Evolutionary conservation across 2,113 vertebrate species (phyloP), one percentile per base, ranked within the genome.

Genomic region (Chamaea fasciata): DNA sequence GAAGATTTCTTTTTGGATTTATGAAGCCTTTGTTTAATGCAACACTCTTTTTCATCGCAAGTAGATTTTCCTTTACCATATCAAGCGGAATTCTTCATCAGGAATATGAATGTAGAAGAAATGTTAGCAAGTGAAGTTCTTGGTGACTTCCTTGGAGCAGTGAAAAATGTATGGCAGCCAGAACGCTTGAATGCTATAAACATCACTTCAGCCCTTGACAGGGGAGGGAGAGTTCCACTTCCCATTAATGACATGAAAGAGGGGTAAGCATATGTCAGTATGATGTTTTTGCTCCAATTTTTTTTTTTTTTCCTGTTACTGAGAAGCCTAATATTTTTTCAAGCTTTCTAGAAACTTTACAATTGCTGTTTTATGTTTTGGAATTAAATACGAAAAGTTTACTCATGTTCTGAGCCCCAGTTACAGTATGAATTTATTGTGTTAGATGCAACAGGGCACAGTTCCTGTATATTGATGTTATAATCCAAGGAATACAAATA

Each of bases 81-180:
- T 92, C 99, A 99, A 98, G 99, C 99, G 0, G 99, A 99, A 96
- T 99, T 99, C 97, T 99, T 99, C 98, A 98, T 99, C 94, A 99
- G 98, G 96, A 99, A 99, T 93, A 99, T 99, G 99, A 99, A 99
- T 2, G 99, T 99, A 47, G 99, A 99, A 96, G 99, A 99, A 96
- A 99, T 99, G 98, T 95, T 99, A 94, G 99, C 99, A 94, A 99
- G 99, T 39, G 99, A 99, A 97, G 98, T 99, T 81, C 98, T 99
- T 47, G 99, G 99, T 6, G 99, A 99, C 96, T 99, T 99, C 77
- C 98, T 99, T 0, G 99, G 99, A 69, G 99, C 99, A 0, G 99
- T 99, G 86, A 99, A 99, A 97, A 99, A 99, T 7, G 98, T 99
- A 4, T 99, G 99, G 99, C 99, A 99, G 93, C 99, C 99, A 0